phyloP scores from a whole-genome alignment of 2,888 invertebrate genomes.

The Heteromyza rotundicornis region DNA sequence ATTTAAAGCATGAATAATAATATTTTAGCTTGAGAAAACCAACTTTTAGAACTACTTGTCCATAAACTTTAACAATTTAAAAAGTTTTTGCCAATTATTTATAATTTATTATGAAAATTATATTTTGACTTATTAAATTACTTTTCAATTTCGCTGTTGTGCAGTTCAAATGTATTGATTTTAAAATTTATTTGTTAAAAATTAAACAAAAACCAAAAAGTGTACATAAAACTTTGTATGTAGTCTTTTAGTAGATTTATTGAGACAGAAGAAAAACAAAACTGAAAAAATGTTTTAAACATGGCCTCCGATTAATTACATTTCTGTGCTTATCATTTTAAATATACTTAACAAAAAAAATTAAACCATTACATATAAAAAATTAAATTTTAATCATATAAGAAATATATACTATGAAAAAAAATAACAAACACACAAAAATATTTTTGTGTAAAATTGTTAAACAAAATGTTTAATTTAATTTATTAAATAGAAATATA shows the following conservation, averaged over 20 bases:
- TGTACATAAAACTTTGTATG: not conserved
- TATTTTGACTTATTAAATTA: not conserved
- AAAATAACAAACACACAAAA: conserved; percentile 2
- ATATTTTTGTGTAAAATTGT: no score
- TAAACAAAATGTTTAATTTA: no score
- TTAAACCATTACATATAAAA: not conserved
- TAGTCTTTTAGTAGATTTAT: not conserved
- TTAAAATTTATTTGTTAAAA: no score
- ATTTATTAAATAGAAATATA: conserved; percentile 15
- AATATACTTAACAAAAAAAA: no score
- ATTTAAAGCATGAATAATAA: no score
- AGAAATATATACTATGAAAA: conserved; percentile 9
- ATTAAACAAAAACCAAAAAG: not conserved
- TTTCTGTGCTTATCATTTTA: no score
- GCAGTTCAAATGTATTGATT: not conserved
- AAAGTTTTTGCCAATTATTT: conserved; percentile 12
- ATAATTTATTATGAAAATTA: not conserved
- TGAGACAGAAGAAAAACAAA: not conserved
- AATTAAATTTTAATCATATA: conserved; percentile 21
- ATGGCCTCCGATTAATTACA: not conserved
- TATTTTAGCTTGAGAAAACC: conserved; percentile 15
- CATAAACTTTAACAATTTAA: conserved; percentile 39
- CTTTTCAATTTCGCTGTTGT: not conserved
- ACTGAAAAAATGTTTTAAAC: not conserved
- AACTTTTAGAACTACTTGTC: conserved; percentile 21